Evolutionary conservation across 2,113 vertebrate species (phyloP).

Genomic region (Leuciscus idus): DNA sequence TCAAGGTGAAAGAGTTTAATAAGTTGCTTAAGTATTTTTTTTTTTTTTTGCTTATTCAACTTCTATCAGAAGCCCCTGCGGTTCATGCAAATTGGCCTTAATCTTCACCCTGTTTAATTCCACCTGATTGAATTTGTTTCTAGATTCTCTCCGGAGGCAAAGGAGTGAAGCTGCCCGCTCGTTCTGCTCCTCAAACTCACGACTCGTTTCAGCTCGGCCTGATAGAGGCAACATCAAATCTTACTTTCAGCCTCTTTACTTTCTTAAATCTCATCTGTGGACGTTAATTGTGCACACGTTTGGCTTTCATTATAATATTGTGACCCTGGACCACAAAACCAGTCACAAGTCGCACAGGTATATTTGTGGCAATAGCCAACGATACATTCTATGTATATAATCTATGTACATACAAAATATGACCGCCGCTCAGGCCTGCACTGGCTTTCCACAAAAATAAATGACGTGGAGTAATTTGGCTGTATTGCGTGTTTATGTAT

Average conservation of each 20-base stretch:
- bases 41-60: constrained; percentile 25
- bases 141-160: constrained; percentile 16
- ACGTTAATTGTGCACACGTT: no score
- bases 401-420: no score
- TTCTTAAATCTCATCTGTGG: background rate
- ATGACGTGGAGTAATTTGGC: no score
- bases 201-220: background rate
- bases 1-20: constrained; percentile 34
- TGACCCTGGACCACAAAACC: no score
- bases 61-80: constrained; percentile 8
- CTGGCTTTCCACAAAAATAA: no score
- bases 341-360: no score
- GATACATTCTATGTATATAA: no score
- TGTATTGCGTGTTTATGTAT: no score
- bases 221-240: background rate
- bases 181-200: constrained; percentile 9
- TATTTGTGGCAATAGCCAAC: no score
- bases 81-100: constrained; percentile 42
- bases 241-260: background rate
- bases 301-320: no score
- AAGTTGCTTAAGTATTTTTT: constrained; percentile 38
- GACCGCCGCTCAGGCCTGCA: no score
- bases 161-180: background rate
- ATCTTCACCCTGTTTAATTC: constrained; percentile 41
- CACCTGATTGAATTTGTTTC: constrained; percentile 40